Evolutionary conservation across 2,888 invertebrate genomes (phyloP), one percentile per base, ranked within the genome.

Genomic region (Dryobota labecula): DNA sequence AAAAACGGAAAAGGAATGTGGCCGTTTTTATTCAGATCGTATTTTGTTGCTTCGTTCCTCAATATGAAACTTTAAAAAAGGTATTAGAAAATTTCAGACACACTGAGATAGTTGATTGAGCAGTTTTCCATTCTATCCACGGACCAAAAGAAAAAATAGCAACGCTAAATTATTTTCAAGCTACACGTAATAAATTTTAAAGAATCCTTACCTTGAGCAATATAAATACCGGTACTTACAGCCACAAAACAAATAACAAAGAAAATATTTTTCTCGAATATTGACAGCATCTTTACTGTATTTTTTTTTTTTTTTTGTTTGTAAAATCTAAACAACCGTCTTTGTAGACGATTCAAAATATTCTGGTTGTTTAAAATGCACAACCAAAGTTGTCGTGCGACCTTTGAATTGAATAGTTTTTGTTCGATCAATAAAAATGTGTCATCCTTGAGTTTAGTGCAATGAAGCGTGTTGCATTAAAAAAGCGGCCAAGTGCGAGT

Each of bases 381-480:
- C 57, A 69, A 64, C 73, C 87, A 88, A 87, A 87, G 87, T 83
- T 90, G 80, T 76, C 64, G 54, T 53, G 18, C 87, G 92, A 90
- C 94, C 94, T 94, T 88, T 78, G 73, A 64, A 66, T 82, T 70
- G 68, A 69, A 78, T 84, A 82, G 87, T 91, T 90, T 87, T 87
- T 90, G 83, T 87, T 77, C 71, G 71, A 72, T 83, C 76, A 91
- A 57, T 92, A 94, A 94, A 94, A 92, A 87, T 78, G 89, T 92
- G 90, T 41, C 94, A 95, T 95, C 95, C 95, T 95, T 95, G 95
- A 82, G 63, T 57, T 62, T n/a, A 84, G 85, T 86, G 87, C 90
- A 89, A 68, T 86, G 73, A 68, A 89, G 85, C 92, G 90, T 89
- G 85, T 47, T 90, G 84, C 87, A 87, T 87, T 86, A 30, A 61